A percentile compares a stretch with the other conserved stretches of the same genome.
Evolutionary conservation across 2,113 vertebrate genomes (phyloP).

Genomic region (Eonycteris spelaea): DNA sequence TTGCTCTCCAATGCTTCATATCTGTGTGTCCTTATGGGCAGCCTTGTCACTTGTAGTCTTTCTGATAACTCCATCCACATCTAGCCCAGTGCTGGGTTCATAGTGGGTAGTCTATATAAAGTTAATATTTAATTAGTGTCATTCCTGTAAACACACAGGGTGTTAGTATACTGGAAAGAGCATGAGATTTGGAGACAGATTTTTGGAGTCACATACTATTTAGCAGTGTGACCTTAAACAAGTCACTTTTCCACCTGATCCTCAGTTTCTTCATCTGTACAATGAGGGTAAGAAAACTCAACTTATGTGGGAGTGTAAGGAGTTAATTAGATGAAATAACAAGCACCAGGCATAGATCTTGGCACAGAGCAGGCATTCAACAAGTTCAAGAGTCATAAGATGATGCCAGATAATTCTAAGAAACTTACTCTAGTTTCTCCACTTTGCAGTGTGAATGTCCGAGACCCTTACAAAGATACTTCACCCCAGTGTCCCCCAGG

Average conservation of each 20-base stretch:
- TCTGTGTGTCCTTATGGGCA: slow-evolving; percentile 1
- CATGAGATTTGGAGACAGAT: background rate
- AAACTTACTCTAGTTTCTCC: slow-evolving; percentile 55
- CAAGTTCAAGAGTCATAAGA: background rate
- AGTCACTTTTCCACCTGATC: background rate
- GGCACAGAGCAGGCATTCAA: background rate
- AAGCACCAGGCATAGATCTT: background rate
- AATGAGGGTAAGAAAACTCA: background rate
- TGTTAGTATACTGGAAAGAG: background rate
- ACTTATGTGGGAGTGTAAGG: background rate
- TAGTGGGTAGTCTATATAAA: background rate
- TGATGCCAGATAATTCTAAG: background rate
- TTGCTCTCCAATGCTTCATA: background rate
- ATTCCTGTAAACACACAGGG: background rate
- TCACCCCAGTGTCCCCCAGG: slow-evolving; percentile 25
- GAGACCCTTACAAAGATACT: slow-evolving; percentile 53
- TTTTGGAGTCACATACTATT: background rate
- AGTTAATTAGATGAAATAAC: background rate
- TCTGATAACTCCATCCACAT: background rate
- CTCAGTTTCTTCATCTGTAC: background rate
- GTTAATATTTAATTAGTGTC: background rate
- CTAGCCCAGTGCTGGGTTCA: background rate
- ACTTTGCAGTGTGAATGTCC: slow-evolving; percentile 40
- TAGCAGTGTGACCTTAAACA: background rate
- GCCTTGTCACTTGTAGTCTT: background rate